Evolutionary conservation across 2,113 vertebrate genomes (phyloP).

Genomic region (Corythornis cristatus): DNA sequence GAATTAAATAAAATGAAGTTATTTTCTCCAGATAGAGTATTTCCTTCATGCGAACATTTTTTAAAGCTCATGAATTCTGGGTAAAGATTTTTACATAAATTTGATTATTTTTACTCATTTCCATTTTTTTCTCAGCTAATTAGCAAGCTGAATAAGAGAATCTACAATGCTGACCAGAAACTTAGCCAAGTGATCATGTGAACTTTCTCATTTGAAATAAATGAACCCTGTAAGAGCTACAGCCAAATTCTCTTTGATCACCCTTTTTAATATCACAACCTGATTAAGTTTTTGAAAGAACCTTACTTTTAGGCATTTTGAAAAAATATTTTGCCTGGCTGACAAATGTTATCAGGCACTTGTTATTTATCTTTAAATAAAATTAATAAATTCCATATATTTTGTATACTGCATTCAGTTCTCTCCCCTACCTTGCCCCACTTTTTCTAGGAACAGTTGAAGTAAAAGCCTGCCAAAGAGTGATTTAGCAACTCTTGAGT

Average conservation of each 20-base stretch:
- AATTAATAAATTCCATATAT: neutral
- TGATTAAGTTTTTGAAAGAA: constrained; percentile 14
- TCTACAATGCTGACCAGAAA: constrained; percentile 45
- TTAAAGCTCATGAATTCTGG: constrained; percentile 55
- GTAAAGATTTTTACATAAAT: constrained; percentile 52
- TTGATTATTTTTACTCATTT: constrained; percentile 52
- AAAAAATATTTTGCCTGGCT: constrained; percentile 33
- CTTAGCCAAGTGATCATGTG: constrained; percentile 44
- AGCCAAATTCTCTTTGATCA: constrained; percentile 36
- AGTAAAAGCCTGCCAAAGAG: constrained; percentile 32
- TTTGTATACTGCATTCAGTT: neutral
- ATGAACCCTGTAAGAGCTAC: constrained; percentile 42
- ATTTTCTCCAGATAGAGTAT: constrained; percentile 41
- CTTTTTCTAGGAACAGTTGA: constrained; percentile 36
- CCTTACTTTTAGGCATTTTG: constrained; percentile 25
- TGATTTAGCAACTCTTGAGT: constrained; percentile 20
- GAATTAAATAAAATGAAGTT: neutral
- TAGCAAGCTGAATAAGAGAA: constrained; percentile 62
- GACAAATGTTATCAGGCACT: neutral
- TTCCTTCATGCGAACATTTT: constrained; percentile 64
- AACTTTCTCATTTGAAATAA: constrained; percentile 58
- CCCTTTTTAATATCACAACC: constrained; percentile 47
- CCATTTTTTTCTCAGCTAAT: constrained; percentile 65
- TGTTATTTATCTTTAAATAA: neutral
- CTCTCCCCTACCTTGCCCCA: neutral